These are phyloP conservation scores for Aphelinus certus DNA, from an alignment of 1,140 invertebrate genomes.

Conservation along the genomic window DNA sequence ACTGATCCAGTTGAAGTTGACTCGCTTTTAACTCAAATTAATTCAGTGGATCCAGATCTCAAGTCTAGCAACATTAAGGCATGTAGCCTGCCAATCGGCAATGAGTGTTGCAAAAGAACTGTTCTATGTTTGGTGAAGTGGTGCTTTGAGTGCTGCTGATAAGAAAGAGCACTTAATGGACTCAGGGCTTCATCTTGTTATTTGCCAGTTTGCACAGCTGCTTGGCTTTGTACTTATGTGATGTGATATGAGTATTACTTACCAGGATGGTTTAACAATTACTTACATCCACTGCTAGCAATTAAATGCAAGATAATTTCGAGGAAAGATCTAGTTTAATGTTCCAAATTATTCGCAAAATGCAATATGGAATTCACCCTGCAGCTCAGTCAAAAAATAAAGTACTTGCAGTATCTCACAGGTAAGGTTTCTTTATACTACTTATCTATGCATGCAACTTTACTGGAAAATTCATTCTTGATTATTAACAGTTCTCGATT, in stretches of 20 bases:
- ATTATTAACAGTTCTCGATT: conserved; percentile 2
- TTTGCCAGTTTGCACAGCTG: conserved; percentile 87
- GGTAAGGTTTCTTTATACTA: conserved; percentile 48
- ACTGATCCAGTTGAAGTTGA: conserved; percentile 85
- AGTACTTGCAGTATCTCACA: conserved; percentile 69
- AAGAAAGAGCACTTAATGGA: conserved; percentile 90
- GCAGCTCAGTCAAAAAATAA: conserved; percentile 75
- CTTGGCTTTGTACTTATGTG: conserved; percentile 87
- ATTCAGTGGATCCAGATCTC: conserved; percentile 74
- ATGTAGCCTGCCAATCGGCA: conserved; percentile 84
- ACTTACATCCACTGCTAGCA: conserved; percentile 77
- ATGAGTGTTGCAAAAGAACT: conserved; percentile 86
- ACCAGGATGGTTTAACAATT: conserved; percentile 85
- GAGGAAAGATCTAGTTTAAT: conserved; percentile 77
- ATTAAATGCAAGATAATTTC: conserved; percentile 66
- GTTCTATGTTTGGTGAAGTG: conserved; percentile 90
- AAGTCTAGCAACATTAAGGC: conserved; percentile 76
- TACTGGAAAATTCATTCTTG: conserved; percentile 9
- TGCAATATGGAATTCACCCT: conserved; percentile 75
- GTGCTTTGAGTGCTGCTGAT: conserved; percentile 78
- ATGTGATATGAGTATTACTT: conserved; percentile 79
- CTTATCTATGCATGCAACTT: conserved; percentile 5
- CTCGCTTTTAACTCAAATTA: conserved; percentile 82
- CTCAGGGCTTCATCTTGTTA: conserved; percentile 86
- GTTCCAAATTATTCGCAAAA: conserved; percentile 85